These are phyloP conservation scores for Peromyscus aztecus DNA, from an alignment of 2,797 vertebrate species.

Conservation along the genomic window DNA sequence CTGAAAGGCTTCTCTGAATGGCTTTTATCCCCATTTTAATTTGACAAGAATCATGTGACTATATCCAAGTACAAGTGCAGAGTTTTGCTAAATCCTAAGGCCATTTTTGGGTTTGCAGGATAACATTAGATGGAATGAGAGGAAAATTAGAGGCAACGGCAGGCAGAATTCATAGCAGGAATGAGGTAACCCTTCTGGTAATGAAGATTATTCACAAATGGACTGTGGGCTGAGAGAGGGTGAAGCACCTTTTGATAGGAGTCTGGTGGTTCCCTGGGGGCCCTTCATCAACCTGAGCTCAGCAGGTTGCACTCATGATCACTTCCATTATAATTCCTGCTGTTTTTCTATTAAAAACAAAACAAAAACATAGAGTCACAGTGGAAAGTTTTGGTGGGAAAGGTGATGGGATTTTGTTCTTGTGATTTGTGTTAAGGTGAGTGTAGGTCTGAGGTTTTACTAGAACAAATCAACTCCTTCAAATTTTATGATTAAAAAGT, in stretches of 20 bases:
- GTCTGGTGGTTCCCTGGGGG: not conserved
- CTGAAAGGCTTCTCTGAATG: conserved; percentile 65
- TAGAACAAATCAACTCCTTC: not conserved
- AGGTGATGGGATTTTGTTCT: not conserved
- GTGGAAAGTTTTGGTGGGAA: not conserved
- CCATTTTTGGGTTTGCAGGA: not conserved
- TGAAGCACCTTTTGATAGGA: fast-evolving
- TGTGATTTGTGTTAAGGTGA: not conserved
- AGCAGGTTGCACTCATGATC: not conserved
- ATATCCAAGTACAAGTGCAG: not conserved
- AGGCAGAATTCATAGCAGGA: not conserved
- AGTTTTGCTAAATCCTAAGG: not conserved
- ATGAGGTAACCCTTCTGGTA: not conserved
- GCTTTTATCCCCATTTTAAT: conserved; percentile 26
- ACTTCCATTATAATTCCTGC: not conserved
- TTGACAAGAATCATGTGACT: conserved; percentile 12
- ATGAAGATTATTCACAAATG: not conserved
- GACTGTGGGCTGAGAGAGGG: not conserved
- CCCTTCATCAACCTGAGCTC: not conserved
- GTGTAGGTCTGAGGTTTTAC: not conserved
- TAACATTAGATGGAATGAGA: not conserved
- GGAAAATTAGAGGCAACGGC: not conserved
- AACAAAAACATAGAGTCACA: not conserved
- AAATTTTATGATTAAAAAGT: not conserved
- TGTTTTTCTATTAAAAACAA: not conserved